Conservation (phyloP, 2,888 invertebrate species). For the Drosophila colorata region DNA sequence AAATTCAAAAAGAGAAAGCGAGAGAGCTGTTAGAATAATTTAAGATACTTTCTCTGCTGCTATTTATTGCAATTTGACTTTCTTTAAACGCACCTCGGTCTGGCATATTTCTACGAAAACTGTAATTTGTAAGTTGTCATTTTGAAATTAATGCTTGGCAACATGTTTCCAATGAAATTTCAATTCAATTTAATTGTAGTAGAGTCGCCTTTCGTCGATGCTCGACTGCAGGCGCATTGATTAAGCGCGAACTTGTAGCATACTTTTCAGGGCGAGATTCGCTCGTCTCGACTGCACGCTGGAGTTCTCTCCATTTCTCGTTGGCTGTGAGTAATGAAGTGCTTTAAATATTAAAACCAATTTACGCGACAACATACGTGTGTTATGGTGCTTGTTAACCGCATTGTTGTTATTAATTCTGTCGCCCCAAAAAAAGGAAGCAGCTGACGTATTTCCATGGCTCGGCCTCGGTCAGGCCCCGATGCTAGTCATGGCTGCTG, state of each 20-base stretch:
- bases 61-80: no score
- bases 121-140: background rate
- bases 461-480: slow-evolving; percentile 6
- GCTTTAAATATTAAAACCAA: slow-evolving; percentile 79
- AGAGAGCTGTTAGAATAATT: no score
- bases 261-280: slow-evolving; percentile 41
- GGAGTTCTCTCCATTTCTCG: background rate
- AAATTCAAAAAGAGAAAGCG: no score
- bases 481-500: slow-evolving; percentile 13
- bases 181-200: slow-evolving; percentile 49
- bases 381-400: slow-evolving; percentile 76
- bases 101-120: background rate
- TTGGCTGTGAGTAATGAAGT: slow-evolving; percentile 68
- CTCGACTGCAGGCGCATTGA: no score
- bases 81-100: no score
- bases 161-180: background rate
- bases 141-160: background rate
- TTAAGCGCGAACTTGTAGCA: slow-evolving; percentile 39
- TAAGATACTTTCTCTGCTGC: no score
- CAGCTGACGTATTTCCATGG: slow-evolving; percentile 77
- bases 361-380: slow-evolving; percentile 78
- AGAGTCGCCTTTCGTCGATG: background rate
- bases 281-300: no score
- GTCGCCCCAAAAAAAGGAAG: slow-evolving; percentile 43
- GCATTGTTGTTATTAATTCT: slow-evolving; percentile 56